phyloP scores from a whole-genome alignment of 2,797 vertebrate genomes.

The Chaetodon trifasciatus region DNA sequence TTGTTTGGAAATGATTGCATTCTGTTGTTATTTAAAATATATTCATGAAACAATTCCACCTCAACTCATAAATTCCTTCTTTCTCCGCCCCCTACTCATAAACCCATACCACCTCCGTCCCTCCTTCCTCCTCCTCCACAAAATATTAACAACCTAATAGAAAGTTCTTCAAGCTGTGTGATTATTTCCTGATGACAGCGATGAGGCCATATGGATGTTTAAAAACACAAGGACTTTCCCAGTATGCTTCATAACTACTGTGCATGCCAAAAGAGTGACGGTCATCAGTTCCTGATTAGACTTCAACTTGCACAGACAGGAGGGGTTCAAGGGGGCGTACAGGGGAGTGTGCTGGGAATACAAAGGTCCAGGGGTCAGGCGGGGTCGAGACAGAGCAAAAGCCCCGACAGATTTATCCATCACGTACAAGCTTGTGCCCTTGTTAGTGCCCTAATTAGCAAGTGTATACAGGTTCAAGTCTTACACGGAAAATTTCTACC shows the following conservation, averaged over 20 bases:
- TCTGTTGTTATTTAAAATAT: not conserved
- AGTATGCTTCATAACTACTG: constrained; percentile 14
- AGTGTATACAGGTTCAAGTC: constrained; percentile 37
- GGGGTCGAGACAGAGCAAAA: constrained; percentile 40
- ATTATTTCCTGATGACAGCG: constrained; percentile 62
- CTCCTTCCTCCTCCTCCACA: constrained; percentile 41
- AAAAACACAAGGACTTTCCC: constrained; percentile 34
- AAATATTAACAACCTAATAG: constrained; percentile 54
- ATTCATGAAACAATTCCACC: constrained; percentile 51
- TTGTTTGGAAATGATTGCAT: too few species aligned
- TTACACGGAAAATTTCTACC: constrained; percentile 35
- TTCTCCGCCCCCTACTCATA: constrained; percentile 37
- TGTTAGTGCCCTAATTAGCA: constrained; percentile 39
- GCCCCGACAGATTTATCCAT: constrained; percentile 24
- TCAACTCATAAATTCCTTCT: constrained; percentile 43
- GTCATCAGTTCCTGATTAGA: constrained; percentile 28
- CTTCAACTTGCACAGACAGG: constrained; percentile 6
- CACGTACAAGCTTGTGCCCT: constrained; percentile 29
- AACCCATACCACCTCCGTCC: constrained; percentile 29
- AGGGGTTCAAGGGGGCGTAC: not conserved
- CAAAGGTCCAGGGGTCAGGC: constrained; percentile 28
- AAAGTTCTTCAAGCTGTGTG: constrained; percentile 58
- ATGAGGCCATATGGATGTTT: constrained; percentile 19
- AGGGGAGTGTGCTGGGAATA: not conserved
- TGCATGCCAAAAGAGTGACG: constrained; percentile 15